Percentiles rank a stretch among this genome's conserved stretches.
Conservation (phyloP, 2,797 vertebrate species). For the Cuniculus paca region DNA sequence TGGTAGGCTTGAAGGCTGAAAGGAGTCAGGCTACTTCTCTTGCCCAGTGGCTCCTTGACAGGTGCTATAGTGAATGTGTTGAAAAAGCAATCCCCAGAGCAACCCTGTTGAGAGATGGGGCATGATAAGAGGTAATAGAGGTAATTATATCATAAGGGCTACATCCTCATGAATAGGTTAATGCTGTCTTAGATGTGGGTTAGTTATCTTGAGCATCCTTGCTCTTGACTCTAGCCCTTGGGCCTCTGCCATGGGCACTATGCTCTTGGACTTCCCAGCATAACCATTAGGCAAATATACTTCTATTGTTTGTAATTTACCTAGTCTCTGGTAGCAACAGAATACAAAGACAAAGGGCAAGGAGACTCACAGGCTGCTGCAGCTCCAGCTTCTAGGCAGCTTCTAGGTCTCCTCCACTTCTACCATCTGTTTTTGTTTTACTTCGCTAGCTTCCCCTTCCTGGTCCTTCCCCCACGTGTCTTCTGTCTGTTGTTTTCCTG, state of each 20-base stretch:
- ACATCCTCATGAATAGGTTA: background rate
- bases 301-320: background rate
- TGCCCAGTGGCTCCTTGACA: accelerated
- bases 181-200: too few species aligned
- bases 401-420: background rate
- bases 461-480: background rate
- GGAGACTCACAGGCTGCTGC: background rate
- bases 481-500: background rate
- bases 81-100: background rate
- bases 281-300: background rate
- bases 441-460: background rate
- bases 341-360: background rate
- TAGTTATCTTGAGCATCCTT: background rate
- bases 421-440: background rate
- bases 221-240: background rate
- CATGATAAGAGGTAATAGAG: background rate
- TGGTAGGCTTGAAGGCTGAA: background rate
- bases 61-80: background rate
- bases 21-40: background rate
- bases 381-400: background rate
- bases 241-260: background rate
- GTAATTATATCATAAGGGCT: background rate
- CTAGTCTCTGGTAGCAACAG: background rate
- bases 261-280: background rate
- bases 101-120: background rate